These are phyloP conservation scores for Nyctibius bracteatus DNA, from an alignment of 2,113 vertebrate genomes.

Conservation along the genomic window DNA sequence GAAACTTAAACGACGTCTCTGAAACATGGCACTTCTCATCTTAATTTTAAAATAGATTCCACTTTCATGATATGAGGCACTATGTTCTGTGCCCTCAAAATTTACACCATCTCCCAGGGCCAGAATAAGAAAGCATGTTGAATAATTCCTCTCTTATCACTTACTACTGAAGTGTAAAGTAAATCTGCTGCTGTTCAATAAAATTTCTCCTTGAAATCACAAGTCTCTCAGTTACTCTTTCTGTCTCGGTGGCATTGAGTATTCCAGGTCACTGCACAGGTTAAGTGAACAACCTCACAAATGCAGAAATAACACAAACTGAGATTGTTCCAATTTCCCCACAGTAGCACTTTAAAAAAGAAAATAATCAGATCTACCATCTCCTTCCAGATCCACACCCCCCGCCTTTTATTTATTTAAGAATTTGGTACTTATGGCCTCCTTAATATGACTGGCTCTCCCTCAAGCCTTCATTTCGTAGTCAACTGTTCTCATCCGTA, in stretches of 20 bases:
- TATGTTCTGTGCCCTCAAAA: neutral
- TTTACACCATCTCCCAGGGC: neutral
- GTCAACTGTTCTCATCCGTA: neutral
- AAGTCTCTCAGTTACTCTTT: slow-evolving; percentile 56
- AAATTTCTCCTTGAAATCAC: slow-evolving; percentile 34
- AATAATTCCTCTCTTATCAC: slow-evolving; percentile 31
- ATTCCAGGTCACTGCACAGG: slow-evolving; percentile 73
- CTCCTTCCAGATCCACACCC: neutral
- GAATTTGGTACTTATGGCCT: neutral
- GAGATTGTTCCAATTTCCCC: slow-evolving; percentile 58
- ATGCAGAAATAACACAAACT: slow-evolving; percentile 69
- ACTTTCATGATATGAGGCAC: neutral
- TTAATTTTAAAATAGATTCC: slow-evolving; percentile 28
- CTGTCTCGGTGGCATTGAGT: slow-evolving; percentile 38
- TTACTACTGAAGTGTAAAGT: slow-evolving; percentile 56
- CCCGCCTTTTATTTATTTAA: neutral
- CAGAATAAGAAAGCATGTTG: slow-evolving; percentile 26
- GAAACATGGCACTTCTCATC: neutral
- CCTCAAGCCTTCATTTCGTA: fast-evolving
- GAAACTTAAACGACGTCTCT: neutral
- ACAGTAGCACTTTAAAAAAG: neutral
- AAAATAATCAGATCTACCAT: slow-evolving; percentile 18
- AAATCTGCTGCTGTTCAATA: slow-evolving; percentile 53
- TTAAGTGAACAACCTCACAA: slow-evolving; percentile 75
- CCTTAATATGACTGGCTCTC: neutral